Evolutionary conservation across 2,888 invertebrate species (phyloP).

Genomic region (Odontocolon sp.): DNA sequence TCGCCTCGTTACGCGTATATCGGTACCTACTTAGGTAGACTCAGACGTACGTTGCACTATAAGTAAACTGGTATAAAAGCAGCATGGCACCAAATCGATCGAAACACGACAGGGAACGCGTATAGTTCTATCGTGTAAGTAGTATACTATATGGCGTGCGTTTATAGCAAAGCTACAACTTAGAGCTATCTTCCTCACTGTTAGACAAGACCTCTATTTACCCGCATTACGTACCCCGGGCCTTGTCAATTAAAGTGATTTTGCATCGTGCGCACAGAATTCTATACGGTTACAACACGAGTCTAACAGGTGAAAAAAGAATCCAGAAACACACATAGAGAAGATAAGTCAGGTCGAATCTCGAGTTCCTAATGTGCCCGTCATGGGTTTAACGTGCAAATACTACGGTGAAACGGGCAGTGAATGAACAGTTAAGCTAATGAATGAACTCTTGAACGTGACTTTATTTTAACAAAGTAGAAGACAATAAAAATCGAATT

Average conservation of each 20-base stretch:
- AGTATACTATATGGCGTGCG: background rate
- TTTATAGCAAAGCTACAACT: background rate
- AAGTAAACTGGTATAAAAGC: constrained; percentile 21
- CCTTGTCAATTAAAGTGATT: constrained; percentile 62
- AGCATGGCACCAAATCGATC: constrained; percentile 7
- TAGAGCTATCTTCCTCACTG: constrained; percentile 29
- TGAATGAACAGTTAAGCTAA: constrained; percentile 16
- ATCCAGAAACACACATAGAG: constrained; percentile 37
- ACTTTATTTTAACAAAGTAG: too few relatives aligned
- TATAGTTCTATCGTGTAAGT: constrained; percentile 27
- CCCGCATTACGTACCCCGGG: constrained; percentile 50
- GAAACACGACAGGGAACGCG: constrained; percentile 6
- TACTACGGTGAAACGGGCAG: constrained; percentile 24
- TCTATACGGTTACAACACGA: constrained; percentile 22
- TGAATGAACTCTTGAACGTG: too few relatives aligned
- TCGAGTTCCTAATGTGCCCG: constrained; percentile 39
- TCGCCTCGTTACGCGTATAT: constrained; percentile 60
- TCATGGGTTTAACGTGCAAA: constrained; percentile 21
- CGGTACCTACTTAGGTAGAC: constrained; percentile 1
- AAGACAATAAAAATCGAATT: too few relatives aligned
- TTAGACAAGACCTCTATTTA: constrained; percentile 48
- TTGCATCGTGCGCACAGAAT: constrained; percentile 39
- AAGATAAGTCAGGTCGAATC: constrained; percentile 26
- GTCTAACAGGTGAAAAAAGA: constrained; percentile 40
- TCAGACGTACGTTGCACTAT: constrained; percentile 5